Percentiles rank a stretch among this genome's conserved stretches.
phyloP scores from a whole-genome alignment of 2,797 vertebrate genomes.

The Sebastes vulpes region DNA sequence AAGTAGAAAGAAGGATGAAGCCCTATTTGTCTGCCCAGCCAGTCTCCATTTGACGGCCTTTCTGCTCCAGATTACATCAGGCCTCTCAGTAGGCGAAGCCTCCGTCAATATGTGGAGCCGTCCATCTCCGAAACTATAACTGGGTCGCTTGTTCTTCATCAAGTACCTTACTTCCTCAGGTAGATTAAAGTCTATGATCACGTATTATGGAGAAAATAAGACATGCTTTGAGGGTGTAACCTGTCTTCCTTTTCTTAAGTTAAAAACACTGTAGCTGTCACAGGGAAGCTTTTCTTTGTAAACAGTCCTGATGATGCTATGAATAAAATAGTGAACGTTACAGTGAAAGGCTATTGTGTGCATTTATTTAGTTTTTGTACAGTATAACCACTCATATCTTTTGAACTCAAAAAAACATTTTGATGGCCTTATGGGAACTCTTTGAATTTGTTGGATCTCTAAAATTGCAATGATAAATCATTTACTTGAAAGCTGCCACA shows the following conservation, averaged over 20 bases:
- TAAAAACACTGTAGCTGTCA: not conserved
- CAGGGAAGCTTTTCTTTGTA: not conserved
- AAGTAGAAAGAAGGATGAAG: conserved; percentile 18
- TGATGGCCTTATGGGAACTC: not conserved
- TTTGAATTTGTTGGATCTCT: not conserved
- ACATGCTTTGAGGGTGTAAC: not conserved
- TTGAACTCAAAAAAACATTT: not conserved
- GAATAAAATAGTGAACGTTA: not conserved
- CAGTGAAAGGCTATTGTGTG: not conserved
- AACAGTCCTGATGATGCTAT: not conserved
- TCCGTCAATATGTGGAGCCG: not conserved
- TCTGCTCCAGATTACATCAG: conserved; percentile 40
- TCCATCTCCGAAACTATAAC: not conserved
- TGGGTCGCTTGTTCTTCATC: conserved; percentile 8
- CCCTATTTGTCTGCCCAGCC: conserved; percentile 15
- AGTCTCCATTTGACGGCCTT: conserved; percentile 12
- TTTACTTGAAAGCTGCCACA: not conserved
- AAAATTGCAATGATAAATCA: conserved; percentile 2
- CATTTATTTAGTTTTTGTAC: not conserved
- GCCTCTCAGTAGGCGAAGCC: not conserved
- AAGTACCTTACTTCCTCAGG: not conserved
- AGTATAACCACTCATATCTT: not conserved
- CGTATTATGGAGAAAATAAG: not conserved
- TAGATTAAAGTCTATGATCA: conserved; percentile 7
- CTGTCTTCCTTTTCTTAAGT: not conserved